Evolutionary conservation across 2,113 vertebrate species (phyloP).

Genomic region (Mirza zaza): DNA sequence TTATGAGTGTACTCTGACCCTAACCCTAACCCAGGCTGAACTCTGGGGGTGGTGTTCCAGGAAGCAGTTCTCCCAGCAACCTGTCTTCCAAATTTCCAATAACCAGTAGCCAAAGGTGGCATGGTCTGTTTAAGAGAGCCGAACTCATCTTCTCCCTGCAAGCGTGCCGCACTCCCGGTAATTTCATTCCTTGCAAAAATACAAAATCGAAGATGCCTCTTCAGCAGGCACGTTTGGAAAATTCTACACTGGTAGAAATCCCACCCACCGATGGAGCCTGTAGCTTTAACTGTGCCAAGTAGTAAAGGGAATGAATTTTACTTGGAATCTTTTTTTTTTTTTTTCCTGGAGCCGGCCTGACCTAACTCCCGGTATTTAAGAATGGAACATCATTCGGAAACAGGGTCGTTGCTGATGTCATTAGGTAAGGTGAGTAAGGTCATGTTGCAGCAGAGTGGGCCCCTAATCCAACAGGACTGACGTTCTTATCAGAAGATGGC

Average conservation of each 20-base stretch:
- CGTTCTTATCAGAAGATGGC: no score
- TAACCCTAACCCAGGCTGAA: background rate
- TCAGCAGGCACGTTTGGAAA: background rate
- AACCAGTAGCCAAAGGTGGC: slow-evolving; percentile 68
- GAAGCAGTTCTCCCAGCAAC: background rate
- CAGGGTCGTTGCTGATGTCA: no score
- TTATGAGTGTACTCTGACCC: accelerated
- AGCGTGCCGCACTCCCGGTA: slow-evolving; percentile 63
- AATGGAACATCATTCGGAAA: no score
- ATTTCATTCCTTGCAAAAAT: slow-evolving; percentile 61
- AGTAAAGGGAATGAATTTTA: background rate
- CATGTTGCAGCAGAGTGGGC: no score
- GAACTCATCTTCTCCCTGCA: slow-evolving; percentile 67
- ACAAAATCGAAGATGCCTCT: background rate
- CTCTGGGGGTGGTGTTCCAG: background rate
- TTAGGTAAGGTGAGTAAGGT: no score
- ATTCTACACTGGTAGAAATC: background rate
- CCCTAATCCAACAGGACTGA: no score
- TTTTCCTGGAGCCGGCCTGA: background rate
- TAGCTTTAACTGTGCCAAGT: background rate
- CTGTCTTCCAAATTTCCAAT: slow-evolving; percentile 50
- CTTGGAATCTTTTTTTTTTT: background rate
- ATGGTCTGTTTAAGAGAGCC: slow-evolving; percentile 61
- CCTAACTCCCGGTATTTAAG: background rate
- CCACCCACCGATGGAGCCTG: background rate